Conservation (phyloP, 2,797 vertebrate species). For the Lacerta viridis region DNA sequence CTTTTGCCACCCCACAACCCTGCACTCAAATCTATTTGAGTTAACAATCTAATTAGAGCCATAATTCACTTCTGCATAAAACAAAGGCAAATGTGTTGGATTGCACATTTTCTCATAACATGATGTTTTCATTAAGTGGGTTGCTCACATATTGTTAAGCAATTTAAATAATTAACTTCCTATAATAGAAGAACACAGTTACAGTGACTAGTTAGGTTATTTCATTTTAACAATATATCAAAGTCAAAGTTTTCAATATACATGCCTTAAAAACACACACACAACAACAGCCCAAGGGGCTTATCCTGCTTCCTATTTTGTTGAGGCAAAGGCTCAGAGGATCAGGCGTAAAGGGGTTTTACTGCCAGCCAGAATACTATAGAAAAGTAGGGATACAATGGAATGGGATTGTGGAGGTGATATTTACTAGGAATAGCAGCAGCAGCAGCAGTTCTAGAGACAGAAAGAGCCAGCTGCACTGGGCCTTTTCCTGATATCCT, state of each 20-base stretch:
- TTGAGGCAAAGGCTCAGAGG: neutral
- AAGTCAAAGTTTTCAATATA: constrained; percentile 1
- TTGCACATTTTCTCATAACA: constrained; percentile 53
- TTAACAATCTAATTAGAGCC: constrained; percentile 57
- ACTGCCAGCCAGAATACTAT: neutral
- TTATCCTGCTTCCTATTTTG: neutral
- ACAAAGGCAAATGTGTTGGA: constrained; percentile 33
- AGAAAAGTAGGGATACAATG: neutral
- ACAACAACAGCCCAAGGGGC: neutral
- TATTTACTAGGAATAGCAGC: neutral
- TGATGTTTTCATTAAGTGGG: constrained; percentile 50
- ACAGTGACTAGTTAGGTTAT: constrained; percentile 41
- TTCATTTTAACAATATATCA: constrained; percentile 46
- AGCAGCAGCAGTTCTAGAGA: neutral
- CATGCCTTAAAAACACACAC: neutral
- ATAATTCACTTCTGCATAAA: constrained; percentile 53
- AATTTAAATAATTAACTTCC: constrained; percentile 62
- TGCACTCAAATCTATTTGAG: constrained; percentile 24
- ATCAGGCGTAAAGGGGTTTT: neutral
- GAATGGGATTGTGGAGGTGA: neutral
- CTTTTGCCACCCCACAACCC: neutral
- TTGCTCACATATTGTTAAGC: constrained; percentile 46
- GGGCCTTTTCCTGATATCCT: neutral
- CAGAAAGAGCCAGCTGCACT: neutral
- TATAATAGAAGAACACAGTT: constrained; percentile 42